These are phyloP conservation scores for Biston stratarius DNA, from an alignment of 2,888 invertebrate genomes.

Conservation along the genomic window DNA sequence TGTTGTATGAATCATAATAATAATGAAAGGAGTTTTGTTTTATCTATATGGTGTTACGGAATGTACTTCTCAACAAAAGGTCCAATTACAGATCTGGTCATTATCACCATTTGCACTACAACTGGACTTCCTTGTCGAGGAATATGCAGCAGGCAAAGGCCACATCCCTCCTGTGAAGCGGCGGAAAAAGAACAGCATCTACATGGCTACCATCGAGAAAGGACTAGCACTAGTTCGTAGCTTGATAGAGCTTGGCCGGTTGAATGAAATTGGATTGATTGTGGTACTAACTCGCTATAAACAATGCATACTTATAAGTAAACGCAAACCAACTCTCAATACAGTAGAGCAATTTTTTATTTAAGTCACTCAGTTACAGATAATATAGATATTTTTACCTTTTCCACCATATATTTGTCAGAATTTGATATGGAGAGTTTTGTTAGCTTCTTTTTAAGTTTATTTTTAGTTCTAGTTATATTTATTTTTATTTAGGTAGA, in stretches of 20 bases:
- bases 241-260: conserved; percentile 91
- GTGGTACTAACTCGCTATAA: conserved; percentile 69
- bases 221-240: conserved; percentile 94
- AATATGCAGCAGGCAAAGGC: conserved; percentile 97
- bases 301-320: background rate
- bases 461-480: background rate
- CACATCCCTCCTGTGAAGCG: conserved; percentile 94
- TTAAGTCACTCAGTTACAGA: no score
- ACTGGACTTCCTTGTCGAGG: conserved; percentile 96
- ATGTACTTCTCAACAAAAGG: no score
- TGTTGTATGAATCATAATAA: no score
- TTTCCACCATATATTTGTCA: no score
- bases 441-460: background rate
- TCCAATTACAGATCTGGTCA: conserved; percentile 89
- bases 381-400: no score
- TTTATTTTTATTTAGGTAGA: conserved; percentile 87
- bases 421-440: background rate
- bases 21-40: no score
- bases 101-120: conserved; percentile 95
- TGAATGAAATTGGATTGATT: conserved; percentile 92
- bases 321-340: no score
- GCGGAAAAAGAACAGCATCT: conserved; percentile 91
- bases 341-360: no score
- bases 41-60: no score
- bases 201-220: conserved; percentile 98